Base-by-base conservation (phyloP, 2,888 invertebrate species). In the Hypsopygia costalis region DNA sequence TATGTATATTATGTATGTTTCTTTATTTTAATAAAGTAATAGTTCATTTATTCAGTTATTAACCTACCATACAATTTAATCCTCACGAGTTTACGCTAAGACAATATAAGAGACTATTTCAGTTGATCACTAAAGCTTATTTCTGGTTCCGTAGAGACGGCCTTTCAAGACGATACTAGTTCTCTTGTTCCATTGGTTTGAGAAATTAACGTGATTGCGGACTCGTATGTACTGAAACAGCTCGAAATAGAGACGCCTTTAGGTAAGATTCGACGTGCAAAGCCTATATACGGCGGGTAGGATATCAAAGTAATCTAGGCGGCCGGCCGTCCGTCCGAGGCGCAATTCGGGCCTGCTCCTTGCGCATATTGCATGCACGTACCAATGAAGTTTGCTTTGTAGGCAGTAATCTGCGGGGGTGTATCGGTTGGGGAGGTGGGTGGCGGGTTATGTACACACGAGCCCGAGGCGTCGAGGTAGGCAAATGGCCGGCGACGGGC, bases 321-420 rank as follows among this genome's bases (percentile, higher is more conserved):
- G 63, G 63, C 52, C 56, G 63, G 56, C 51, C 58, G 70, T 60
- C 63, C 68, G 65, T 67, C 67, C 62, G 71, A 79, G 78, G 73
- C 75, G 77, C 79, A 81, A 81, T 85, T 82, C 76, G 80, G 79
- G 69, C 51, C 53, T 58, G 59, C 82, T 86, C 86, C 87, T 87
- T 87, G 86, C 86, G 87, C 83, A 87, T 85, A 88, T 87, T 86
- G 87, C 86, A 87, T 87, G 79, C 87, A 88, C 87, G 86, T 87
- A 82, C 85, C 87, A 82, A 86, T 85, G 87, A 86, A 87, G 86
- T 86, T 87, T 86, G 87, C 87, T 87, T 85, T 86, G 87, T 87
- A 85, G 87, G 86, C 86, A 83, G 87, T 86, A 87, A 87, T 87
- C 87, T 86, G 77, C 70, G 81, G 81, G 85, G 86, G 85, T 75